Base-by-base conservation (phyloP, 2,888 invertebrate genomes). In the Dendrolimus pini region DNA sequence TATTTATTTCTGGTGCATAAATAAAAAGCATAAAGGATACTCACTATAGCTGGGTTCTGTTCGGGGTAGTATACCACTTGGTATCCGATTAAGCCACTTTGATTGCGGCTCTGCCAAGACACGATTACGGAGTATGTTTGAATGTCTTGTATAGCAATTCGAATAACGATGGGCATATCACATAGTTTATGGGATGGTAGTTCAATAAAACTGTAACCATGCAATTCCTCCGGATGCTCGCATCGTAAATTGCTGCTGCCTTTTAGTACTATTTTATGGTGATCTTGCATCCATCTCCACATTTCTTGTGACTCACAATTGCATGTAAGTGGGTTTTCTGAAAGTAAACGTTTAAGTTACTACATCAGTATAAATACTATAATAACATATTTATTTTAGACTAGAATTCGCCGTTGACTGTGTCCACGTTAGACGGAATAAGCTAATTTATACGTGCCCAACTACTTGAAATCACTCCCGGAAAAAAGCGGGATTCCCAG, bases 231-330 rank as follows among this genome's bases (percentile, higher is more conserved):
- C 0, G 97, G 97, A 72, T 96, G 94, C 80, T 96, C 96, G 83
- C 97, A 97, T 65, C 94, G 93, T 69, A 96, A 92, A 63, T 92
- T 90, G 61, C 88, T 82, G 71, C 93, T 93, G 69, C 92, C 91
- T 66, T 93, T 92, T 60, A 88, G 75, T 41, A 95, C 89, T 60
- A 95, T 92, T 87, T 97, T 96, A 74, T 94, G 93, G 89, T 98
- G 96, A 80, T 96, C 95, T 75, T 96, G 93, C 78, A 98, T 92
- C 98, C 97, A 98, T 86, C 95, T 95, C 96, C 98, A 97, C 55
- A 97, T 92, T 79, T 96, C 96, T 85, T 97, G 96, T 61, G 97
- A 94, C 79, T 97, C 96, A 82, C 98, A 98, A 75, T 94, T 95
- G 84, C 98, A 98, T 64, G 95, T 94, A 69, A 98, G 90, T 54